Evolutionary conservation across 2,113 vertebrate genomes (phyloP).

Genomic region (Pseudonaja textilis): DNA sequence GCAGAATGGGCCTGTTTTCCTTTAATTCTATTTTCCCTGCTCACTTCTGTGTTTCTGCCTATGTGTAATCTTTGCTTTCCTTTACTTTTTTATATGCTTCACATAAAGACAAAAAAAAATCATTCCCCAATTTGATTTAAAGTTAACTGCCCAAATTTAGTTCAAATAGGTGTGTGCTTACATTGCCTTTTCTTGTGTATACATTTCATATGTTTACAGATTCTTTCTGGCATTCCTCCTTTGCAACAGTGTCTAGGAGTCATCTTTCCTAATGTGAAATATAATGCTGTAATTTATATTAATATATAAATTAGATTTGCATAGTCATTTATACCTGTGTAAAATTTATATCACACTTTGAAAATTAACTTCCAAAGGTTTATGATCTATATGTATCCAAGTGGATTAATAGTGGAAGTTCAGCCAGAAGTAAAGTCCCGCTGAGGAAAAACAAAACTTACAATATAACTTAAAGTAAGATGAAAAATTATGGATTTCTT

Average conservation of each 20-base stretch:
- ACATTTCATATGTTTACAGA: neutral
- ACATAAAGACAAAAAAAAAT: slow-evolving; percentile 65
- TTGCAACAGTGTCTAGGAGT: slow-evolving; percentile 52
- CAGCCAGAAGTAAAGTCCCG: slow-evolving; percentile 31
- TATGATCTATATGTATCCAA: slow-evolving; percentile 24
- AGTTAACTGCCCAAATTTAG: slow-evolving; percentile 69
- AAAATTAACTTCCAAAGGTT: slow-evolving; percentile 49
- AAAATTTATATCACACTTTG: slow-evolving; percentile 56
- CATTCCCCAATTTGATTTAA: slow-evolving; percentile 68
- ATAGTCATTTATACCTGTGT: slow-evolving; percentile 62
- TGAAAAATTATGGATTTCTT: slow-evolving; percentile 42
- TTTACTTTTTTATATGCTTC: slow-evolving; percentile 66
- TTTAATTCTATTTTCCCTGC: slow-evolving; percentile 73
- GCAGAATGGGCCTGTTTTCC: slow-evolving; percentile 78
- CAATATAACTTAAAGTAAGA: slow-evolving; percentile 46
- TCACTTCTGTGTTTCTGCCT: slow-evolving; percentile 58
- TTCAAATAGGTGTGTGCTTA: slow-evolving; percentile 51
- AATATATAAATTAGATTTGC: slow-evolving; percentile 45
- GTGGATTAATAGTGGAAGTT: slow-evolving; percentile 52
- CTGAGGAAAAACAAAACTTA: slow-evolving; percentile 40
- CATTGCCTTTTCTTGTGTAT: neutral
- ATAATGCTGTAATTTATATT: slow-evolving; percentile 39
- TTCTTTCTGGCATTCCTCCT: slow-evolving; percentile 22
- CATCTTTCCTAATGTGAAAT: slow-evolving; percentile 61
- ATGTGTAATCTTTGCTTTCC: slow-evolving; percentile 67